Conservation (phyloP, 1,140 invertebrate genomes). For the Bicyclus anynana region DNA sequence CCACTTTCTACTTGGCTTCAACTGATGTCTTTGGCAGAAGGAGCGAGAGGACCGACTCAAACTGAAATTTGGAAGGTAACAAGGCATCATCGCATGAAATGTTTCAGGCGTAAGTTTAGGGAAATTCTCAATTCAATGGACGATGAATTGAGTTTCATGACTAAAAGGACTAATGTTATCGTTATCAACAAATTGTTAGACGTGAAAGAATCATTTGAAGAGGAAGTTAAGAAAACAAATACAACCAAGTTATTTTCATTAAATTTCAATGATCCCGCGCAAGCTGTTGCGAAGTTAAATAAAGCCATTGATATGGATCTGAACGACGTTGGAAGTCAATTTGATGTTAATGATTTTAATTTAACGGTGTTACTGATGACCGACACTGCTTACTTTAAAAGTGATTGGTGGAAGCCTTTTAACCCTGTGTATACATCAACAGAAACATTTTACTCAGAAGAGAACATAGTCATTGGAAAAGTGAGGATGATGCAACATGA, state of each 20-base stretch:
- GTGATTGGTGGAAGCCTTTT: constrained; percentile 82
- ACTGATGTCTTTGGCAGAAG: constrained; percentile 65
- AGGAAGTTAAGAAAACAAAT: constrained; percentile 32
- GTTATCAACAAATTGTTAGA: constrained; percentile 41
- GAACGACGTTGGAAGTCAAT: constrained; percentile 30
- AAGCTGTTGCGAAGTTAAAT: constrained; percentile 38
- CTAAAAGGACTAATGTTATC: constrained; percentile 40
- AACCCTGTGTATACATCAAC: constrained; percentile 74
- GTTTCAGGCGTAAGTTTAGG: constrained; percentile 43
- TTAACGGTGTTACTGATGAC: constrained; percentile 80
- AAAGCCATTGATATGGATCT: constrained; percentile 32
- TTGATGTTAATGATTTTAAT: constrained; percentile 58
- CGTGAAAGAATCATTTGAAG: constrained; percentile 40
- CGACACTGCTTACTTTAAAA: constrained; percentile 86
- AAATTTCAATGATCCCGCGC: constrained; percentile 35
- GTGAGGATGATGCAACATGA: constrained; percentile 74
- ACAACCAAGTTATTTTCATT: constrained; percentile 36
- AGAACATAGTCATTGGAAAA: constrained; percentile 43
- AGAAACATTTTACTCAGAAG: constrained; percentile 61
- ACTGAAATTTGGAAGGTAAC: constrained; percentile 63
- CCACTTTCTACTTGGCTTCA: constrained; percentile 73
- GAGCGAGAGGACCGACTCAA: constrained; percentile 55
- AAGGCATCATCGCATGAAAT: constrained; percentile 45
- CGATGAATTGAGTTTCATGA: constrained; percentile 30
- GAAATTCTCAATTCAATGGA: constrained; percentile 40